Evolutionary conservation across 2,113 vertebrate species (phyloP).

Genomic region (human): DNA sequence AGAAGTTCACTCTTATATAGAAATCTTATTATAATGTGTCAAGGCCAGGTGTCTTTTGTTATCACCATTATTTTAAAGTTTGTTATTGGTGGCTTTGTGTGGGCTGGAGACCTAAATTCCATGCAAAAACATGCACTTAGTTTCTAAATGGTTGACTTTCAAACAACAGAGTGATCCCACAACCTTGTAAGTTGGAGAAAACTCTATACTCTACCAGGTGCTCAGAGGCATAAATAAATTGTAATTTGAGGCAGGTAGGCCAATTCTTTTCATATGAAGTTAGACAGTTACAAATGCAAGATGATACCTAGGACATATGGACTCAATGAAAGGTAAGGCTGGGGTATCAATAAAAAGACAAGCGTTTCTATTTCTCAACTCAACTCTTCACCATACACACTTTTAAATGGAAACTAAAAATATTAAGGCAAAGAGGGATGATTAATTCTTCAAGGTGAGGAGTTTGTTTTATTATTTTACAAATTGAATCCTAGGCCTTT

Average conservation of each 20-base stretch:
- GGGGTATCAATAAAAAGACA: background rate
- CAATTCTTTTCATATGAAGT: background rate
- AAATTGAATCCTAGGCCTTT: constrained; percentile 23
- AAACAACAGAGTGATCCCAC: background rate
- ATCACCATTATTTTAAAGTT: background rate
- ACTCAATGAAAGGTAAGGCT: background rate
- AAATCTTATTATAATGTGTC: background rate
- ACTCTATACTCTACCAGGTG: background rate
- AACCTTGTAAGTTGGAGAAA: background rate
- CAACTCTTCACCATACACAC: background rate
- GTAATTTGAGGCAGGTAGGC: background rate
- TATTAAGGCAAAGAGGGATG: constrained; percentile 22
- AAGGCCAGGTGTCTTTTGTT: background rate
- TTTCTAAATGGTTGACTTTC: constrained; percentile 21
- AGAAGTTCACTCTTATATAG: background rate
- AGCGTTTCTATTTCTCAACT: constrained; percentile 2
- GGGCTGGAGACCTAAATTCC: constrained; percentile 3
- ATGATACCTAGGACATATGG: background rate
- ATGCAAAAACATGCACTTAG: background rate
- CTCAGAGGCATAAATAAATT: background rate
- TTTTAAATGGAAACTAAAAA: constrained; percentile 33
- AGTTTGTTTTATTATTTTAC: constrained; percentile 33
- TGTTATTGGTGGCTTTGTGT: background rate
- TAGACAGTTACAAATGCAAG: background rate
- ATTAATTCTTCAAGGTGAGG: constrained; percentile 34